Evolutionary conservation across 2,113 vertebrate genomes (phyloP).

Genomic region (Silurus glanis): DNA sequence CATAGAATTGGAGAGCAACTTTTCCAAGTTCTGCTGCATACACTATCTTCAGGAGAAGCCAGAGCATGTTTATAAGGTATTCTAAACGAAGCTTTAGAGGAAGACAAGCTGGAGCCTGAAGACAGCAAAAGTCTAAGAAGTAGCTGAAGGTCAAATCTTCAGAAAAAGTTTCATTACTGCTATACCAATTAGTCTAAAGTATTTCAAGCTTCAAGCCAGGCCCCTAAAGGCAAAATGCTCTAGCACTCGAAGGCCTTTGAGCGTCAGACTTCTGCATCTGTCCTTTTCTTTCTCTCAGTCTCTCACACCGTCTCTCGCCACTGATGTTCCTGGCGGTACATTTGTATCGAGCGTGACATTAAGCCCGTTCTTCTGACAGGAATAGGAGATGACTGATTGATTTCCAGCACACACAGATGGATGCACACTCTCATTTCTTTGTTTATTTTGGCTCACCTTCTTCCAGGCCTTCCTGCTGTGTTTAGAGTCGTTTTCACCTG

Average conservation of each 20-base stretch:
- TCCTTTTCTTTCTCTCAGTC: background rate
- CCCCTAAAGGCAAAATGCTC: conserved; percentile 3
- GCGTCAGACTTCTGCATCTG: background rate
- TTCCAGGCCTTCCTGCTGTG: background rate
- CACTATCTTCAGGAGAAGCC: background rate
- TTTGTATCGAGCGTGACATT: conserved; percentile 63
- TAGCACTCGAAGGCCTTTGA: conserved; percentile 5
- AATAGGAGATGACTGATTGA: conserved; percentile 70
- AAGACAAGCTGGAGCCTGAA: background rate
- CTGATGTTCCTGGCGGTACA: conserved; percentile 24
- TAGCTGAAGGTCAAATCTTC: conserved; percentile 30
- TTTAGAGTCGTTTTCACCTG: conserved; percentile 27
- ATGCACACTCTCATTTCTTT: conserved; percentile 32
- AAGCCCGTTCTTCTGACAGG: conserved; percentile 56
- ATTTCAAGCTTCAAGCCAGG: background rate
- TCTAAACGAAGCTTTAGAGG: background rate
- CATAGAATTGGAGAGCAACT: background rate
- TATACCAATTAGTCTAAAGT: conserved; percentile 18
- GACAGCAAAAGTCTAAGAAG: background rate
- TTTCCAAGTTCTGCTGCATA: background rate
- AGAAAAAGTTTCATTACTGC: background rate
- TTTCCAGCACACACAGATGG: conserved; percentile 60
- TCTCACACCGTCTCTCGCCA: background rate
- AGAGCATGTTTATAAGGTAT: background rate
- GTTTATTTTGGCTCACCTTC: conserved; percentile 48